Evolutionary conservation across 2,797 vertebrate genomes (phyloP).

Genomic region (Eidolon dupreanum): DNA sequence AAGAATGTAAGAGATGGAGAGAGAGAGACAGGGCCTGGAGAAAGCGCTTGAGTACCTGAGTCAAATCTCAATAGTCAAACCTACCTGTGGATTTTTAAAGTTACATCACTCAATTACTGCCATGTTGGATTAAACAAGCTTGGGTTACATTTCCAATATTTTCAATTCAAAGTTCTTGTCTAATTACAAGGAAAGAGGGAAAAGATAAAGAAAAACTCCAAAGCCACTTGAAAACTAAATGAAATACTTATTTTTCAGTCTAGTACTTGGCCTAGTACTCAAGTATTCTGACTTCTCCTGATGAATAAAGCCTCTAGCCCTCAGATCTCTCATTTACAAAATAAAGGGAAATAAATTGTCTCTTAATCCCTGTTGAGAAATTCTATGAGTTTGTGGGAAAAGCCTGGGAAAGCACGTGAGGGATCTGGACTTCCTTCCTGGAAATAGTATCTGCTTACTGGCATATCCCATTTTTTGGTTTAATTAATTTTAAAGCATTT

Average conservation of each 20-base stretch:
- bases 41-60: neutral
- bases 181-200: neutral
- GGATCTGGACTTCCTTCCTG: neutral
- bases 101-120: neutral
- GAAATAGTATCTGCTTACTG: slow-evolving; percentile 10
- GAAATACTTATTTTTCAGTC: neutral
- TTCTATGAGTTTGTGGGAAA: neutral
- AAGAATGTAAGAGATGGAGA: neutral
- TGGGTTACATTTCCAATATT: neutral
- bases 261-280: neutral
- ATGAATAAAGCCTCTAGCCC: neutral
- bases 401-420: neutral
- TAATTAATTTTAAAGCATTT: slow-evolving; percentile 62
- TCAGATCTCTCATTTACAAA: neutral
- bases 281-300: neutral
- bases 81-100: neutral
- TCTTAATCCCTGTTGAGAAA: slow-evolving; percentile 12
- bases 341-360: neutral
- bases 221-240: neutral
- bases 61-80: neutral
- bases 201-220: neutral
- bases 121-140: neutral
- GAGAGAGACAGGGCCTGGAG: neutral
- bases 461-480: neutral
- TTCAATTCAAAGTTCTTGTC: neutral